Evolutionary conservation across 2,888 invertebrate species (phyloP).

Genomic region (Lissonota sp.): DNA sequence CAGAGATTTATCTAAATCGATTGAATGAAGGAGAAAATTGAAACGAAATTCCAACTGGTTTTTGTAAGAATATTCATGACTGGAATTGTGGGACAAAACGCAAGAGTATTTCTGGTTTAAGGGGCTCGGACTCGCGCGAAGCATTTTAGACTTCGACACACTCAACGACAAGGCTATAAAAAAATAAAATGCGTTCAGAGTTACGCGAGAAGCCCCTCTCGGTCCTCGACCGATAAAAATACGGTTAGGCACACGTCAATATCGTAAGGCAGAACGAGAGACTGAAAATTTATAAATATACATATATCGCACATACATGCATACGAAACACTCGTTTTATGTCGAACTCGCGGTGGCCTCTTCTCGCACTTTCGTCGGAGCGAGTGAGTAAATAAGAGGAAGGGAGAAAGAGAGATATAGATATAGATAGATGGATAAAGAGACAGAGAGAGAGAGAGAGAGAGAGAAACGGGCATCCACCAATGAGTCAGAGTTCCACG

Average conservation of each 20-base stretch:
- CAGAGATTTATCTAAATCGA: no score
- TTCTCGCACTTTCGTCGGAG: constrained; percentile 13
- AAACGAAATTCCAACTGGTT: no score
- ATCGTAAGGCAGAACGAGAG: constrained; percentile 36
- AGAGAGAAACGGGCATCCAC: constrained; percentile 23
- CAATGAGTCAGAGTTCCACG: constrained; percentile 66
- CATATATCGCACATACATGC: constrained; percentile 19
- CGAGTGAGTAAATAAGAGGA: constrained; percentile 14
- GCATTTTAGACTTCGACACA: constrained; percentile 37
- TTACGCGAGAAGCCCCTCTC: constrained; percentile 30
- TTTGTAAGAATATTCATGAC: no score
- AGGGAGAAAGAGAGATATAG: background rate
- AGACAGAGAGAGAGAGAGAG: constrained; percentile 13
- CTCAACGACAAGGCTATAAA: constrained; percentile 40
- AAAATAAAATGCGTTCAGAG: constrained; percentile 30
- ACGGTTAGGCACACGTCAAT: constrained; percentile 29
- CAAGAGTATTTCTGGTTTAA: no score
- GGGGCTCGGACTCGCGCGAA: background rate
- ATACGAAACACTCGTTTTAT: constrained; percentile 38
- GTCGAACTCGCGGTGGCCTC: constrained; percentile 27
- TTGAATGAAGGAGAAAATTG: no score
- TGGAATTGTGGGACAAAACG: no score
- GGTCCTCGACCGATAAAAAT: constrained; percentile 57
- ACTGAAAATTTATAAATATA: background rate
- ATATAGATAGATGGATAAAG: background rate